Evolutionary conservation across 2,888 invertebrate genomes (phyloP), one percentile per base, ranked within the genome.

Genomic region (Mythimna albipuncta): DNA sequence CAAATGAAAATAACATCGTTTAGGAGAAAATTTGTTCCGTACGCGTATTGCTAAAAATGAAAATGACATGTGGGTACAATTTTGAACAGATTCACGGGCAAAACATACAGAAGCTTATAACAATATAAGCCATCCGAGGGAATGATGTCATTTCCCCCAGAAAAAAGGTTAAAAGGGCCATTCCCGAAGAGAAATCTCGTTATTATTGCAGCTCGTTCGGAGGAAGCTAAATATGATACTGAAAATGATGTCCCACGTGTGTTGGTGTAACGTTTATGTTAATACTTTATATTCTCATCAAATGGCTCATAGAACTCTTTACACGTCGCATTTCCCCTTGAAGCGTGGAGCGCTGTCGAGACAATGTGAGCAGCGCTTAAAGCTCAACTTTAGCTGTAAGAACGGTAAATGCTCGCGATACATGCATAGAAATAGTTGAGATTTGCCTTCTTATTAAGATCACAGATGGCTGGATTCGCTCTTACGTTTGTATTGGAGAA

Each of bases 101-200:
- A 88, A 88, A 85, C 87, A 88, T 78, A 84, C 81, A 82, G 79
- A 77, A 79, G 80, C 88, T 89, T 89, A 91, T 90, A 90, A 91
- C 90, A 91, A 91, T 90, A 89, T 89, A 88, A 88, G 89, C 86
- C 86, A 87, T 87, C 85, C 86, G 83, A 84, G 85, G 87, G 88
- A 91, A 91, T 89, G 91, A 90, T 88, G 89, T 89, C 90, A 89
- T 92, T 91, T 88, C 85, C 89, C 82, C 82, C 83, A 79, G 85
- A 87, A 88, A 90, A 90, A 91, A 90, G 89, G 89, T 90, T 90
- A 89, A 90, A 90, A 89, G 89, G 91, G 85, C 87, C 85, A 89
- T 90, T 89, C 86, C 84, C 88, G 82, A 87, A 86, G 88, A 89
- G 88, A 87, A 89, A 86, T 85, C 90, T 88, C 89, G 89, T 89